Conservation (phyloP, 2,888 invertebrate genomes). For the Platycnemis pennipes region DNA sequence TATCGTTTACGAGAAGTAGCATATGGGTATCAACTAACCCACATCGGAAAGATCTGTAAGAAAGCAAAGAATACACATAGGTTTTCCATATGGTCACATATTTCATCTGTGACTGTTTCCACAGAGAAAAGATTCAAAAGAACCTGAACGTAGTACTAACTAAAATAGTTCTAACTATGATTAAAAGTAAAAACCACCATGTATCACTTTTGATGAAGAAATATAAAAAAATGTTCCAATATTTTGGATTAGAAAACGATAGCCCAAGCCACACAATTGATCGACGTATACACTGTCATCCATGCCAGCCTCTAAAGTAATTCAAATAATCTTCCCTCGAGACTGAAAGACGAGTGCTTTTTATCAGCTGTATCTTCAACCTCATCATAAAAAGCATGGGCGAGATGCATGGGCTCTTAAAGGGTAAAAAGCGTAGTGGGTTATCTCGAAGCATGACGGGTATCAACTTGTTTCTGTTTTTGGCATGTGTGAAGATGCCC, state of each 20-base stretch:
- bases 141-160: too few relatives aligned
- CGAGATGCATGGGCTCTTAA: neutral
- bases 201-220: too few relatives aligned
- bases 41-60: too few relatives aligned
- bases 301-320: neutral
- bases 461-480: conserved; percentile 38
- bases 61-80: too few relatives aligned
- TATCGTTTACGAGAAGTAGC: too few relatives aligned
- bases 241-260: conserved; percentile 34
- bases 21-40: too few relatives aligned
- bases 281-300: neutral
- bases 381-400: neutral
- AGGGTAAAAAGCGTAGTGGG: neutral
- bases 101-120: too few relatives aligned
- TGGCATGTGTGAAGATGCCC: conserved; percentile 50
- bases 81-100: too few relatives aligned
- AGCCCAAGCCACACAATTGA: neutral
- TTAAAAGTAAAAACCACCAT: too few relatives aligned
- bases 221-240: too few relatives aligned
- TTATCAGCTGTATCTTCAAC: neutral
- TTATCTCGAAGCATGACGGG: conserved; percentile 1
- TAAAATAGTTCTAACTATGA: too few relatives aligned
- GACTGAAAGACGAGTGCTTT: neutral
- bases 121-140: too few relatives aligned
- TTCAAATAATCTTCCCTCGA: neutral